Percentiles rank a stretch among this genome's conserved stretches.
Evolutionary conservation across 2,797 vertebrate genomes (phyloP).

Genomic region (Typhlichthys subterraneus): DNA sequence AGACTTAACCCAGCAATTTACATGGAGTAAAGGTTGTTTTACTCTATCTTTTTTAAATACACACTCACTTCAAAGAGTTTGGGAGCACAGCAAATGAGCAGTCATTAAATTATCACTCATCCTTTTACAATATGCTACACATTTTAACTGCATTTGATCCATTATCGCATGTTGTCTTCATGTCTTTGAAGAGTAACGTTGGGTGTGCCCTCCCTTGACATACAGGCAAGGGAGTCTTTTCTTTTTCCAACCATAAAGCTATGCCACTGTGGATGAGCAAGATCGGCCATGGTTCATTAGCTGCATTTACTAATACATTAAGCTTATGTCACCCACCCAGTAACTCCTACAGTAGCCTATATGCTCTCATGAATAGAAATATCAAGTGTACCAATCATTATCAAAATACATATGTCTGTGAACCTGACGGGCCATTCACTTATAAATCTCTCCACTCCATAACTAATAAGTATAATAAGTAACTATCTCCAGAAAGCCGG

Average conservation of each 20-base stretch:
- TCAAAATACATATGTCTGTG: slow-evolving; percentile 13
- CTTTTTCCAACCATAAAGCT: slow-evolving; percentile 37
- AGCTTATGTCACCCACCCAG: slow-evolving; percentile 46
- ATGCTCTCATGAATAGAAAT: slow-evolving; percentile 34
- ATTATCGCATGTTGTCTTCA: no score
- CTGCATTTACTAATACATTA: slow-evolving; percentile 67
- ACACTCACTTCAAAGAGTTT: no score
- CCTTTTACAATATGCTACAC: no score
- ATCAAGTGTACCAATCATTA: slow-evolving; percentile 30
- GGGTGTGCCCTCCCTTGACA: slow-evolving; percentile 38
- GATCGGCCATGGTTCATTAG: slow-evolving; percentile 63
- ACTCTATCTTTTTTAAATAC: no score
- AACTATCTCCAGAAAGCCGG: no score
- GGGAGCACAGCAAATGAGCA: no score
- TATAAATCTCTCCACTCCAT: neutral
- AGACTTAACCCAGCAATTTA: no score
- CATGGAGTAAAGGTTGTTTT: no score
- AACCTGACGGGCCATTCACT: neutral
- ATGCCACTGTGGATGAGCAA: slow-evolving; percentile 32
- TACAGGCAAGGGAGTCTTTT: slow-evolving; percentile 32
- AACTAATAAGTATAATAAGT: no score
- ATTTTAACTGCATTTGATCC: no score
- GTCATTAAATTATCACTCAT: no score
- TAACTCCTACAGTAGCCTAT: slow-evolving; percentile 32
- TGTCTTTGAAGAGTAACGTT: neutral